A percentile compares a stretch with the other conserved stretches of the same genome.
These are phyloP conservation scores for Pollicipes pollicipes DNA, from an alignment of 1,140 invertebrate species.

Conservation along the genomic window DNA sequence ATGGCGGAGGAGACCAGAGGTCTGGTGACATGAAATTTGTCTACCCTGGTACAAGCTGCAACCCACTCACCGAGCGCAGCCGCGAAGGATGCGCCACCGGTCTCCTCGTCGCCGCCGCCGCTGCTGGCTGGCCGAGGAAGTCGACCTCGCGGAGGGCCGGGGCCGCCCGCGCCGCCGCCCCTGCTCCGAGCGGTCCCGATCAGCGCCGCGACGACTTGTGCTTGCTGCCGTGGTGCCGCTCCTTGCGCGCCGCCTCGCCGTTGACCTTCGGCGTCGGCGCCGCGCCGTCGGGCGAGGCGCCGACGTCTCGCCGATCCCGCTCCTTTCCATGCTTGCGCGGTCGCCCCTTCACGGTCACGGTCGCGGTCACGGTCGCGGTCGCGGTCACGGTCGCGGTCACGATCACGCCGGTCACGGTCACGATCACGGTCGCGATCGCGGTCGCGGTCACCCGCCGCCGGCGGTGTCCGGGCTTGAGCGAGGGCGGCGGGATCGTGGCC, in stretches of 20 bases:
- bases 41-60: too few relatives aligned
- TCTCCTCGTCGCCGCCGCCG: not conserved
- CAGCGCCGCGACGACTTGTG: not conserved
- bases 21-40: too few relatives aligned
- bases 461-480: too few relatives aligned
- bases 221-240: not conserved
- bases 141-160: not conserved
- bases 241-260: not conserved
- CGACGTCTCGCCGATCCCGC: not conserved
- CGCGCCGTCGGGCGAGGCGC: not conserved
- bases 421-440: not conserved
- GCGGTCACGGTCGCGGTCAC: too few relatives aligned
- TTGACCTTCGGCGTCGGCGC: not conserved
- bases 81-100: not conserved
- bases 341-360: too few relatives aligned
- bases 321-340: too few relatives aligned
- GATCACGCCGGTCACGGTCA: too few relatives aligned
- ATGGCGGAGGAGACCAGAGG: too few relatives aligned
- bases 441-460: not conserved
- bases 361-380: too few relatives aligned
- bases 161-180: too few relatives aligned
- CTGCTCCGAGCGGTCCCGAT: not conserved
- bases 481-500: not conserved
- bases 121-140: not conserved
- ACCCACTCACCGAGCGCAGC: not conserved